Conservation (phyloP, 2,797 vertebrate species). For the Pteropus rufus region DNA sequence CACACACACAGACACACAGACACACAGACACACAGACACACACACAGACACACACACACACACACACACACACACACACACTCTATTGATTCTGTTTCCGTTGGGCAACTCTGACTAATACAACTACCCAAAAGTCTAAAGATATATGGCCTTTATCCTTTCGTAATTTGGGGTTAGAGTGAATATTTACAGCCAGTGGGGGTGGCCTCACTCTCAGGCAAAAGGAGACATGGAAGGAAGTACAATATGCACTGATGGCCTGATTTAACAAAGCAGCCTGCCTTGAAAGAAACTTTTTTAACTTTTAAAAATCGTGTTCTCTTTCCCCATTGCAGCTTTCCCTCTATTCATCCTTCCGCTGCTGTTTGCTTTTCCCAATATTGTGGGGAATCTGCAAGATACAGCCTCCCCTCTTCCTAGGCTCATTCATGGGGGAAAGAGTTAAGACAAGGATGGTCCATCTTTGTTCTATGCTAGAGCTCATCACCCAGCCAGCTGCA, state of each 20-base stretch:
- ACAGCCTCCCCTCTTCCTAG: background rate
- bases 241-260: background rate
- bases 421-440: background rate
- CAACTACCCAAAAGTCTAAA: background rate
- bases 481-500: slow-evolving; percentile 16
- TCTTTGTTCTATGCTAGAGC: background rate
- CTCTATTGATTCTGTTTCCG: background rate
- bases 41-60: too few species aligned
- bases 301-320: background rate
- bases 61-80: background rate
- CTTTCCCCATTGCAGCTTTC: background rate
- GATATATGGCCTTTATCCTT: background rate
- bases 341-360: background rate
- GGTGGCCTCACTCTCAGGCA: background rate
- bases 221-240: background rate
- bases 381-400: background rate
- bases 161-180: background rate
- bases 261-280: background rate
- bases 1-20: too few species aligned
- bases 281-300: background rate
- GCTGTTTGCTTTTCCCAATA: background rate
- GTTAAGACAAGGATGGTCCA: background rate
- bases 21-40: too few species aligned
- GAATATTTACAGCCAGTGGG: background rate
- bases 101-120: background rate